Percentiles rank a stretch among this genome's conserved stretches.
Evolutionary conservation across 2,113 vertebrate genomes (phyloP).

Genomic region (Colaptes auratus): DNA sequence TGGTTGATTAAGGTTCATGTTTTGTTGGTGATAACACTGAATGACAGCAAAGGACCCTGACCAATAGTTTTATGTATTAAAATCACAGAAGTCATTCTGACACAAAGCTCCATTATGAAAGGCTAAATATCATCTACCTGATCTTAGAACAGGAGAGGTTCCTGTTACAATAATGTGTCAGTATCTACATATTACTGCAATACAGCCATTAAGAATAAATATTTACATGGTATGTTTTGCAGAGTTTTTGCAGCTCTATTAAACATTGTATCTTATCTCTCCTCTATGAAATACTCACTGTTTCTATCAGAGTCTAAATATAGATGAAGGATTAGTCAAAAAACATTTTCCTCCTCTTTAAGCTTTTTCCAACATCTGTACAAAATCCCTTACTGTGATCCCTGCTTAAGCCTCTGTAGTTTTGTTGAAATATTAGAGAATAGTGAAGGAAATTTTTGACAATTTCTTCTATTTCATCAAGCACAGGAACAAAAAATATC

Average conservation of each 20-base stretch:
- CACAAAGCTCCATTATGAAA: not conserved
- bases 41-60: not conserved
- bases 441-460: not conserved
- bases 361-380: constrained; percentile 85
- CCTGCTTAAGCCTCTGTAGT: not conserved
- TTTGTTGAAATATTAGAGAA: constrained; percentile 12
- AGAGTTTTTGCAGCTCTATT: not conserved
- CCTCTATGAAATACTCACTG: not conserved
- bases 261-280: not conserved
- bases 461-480: not conserved
- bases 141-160: not conserved
- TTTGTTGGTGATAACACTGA: not conserved
- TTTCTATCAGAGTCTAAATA: constrained; percentile 67
- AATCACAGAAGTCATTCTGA: not conserved
- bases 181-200: not conserved
- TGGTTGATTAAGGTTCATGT: not conserved
- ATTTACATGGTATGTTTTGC: not conserved
- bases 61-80: not conserved
- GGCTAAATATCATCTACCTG: not conserved
- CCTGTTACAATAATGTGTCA: not conserved
- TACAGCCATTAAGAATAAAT: not conserved
- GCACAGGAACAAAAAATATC: not conserved
- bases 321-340: constrained; percentile 78
- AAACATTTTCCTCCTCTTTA: constrained; percentile 74
- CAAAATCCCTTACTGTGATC: constrained; percentile 74